Percentiles rank a stretch among this genome's conserved stretches.
Evolutionary conservation across 37 sponge, comb jelly and placozoan species (phyloP).

Genomic region (Ianthella basta): DNA sequence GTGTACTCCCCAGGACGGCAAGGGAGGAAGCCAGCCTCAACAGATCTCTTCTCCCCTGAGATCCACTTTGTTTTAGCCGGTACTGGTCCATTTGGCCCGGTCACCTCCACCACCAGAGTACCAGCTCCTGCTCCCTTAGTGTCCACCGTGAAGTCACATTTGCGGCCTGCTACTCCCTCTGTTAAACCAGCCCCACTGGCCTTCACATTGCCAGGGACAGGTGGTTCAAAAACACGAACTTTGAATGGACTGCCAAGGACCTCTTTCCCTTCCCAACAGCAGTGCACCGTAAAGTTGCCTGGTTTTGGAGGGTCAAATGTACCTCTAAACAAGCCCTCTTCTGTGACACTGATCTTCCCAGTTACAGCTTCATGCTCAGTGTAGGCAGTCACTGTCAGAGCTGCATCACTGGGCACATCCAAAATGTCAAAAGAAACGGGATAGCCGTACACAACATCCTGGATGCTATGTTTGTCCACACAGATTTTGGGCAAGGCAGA

Average conservation of each 20-base stretch:
- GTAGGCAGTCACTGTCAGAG: slow-evolving; percentile 48
- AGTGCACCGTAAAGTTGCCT: slow-evolving; percentile 55
- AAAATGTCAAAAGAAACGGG: slow-evolving; percentile 43
- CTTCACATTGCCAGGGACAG: slow-evolving; percentile 39
- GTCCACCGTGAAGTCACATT: slow-evolving; percentile 54
- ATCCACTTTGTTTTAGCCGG: slow-evolving; percentile 30
- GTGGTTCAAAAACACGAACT: slow-evolving; percentile 44
- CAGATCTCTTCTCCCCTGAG: slow-evolving; percentile 3
- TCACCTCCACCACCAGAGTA: slow-evolving; percentile 46
- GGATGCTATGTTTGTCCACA: slow-evolving; percentile 12
- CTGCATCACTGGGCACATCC: slow-evolving; percentile 22
- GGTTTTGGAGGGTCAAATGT: slow-evolving; percentile 48
- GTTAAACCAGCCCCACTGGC: slow-evolving; percentile 49
- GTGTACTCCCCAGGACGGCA: background rate
- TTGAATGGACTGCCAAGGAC: slow-evolving; percentile 63
- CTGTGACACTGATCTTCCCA: background rate
- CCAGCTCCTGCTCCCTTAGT: slow-evolving; percentile 70
- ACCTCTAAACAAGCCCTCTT: background rate
- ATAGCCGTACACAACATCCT: slow-evolving; percentile 26
- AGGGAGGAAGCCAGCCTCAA: slow-evolving; percentile 23
- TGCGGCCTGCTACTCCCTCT: slow-evolving; percentile 50
- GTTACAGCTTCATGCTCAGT: background rate
- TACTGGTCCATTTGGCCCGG: slow-evolving; percentile 52
- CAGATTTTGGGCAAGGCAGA: slow-evolving; percentile 35
- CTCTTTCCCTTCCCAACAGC: slow-evolving; percentile 44